phyloP scores from a whole-genome alignment of 2,113 vertebrate species.

The Ceyx cyanopectus region DNA sequence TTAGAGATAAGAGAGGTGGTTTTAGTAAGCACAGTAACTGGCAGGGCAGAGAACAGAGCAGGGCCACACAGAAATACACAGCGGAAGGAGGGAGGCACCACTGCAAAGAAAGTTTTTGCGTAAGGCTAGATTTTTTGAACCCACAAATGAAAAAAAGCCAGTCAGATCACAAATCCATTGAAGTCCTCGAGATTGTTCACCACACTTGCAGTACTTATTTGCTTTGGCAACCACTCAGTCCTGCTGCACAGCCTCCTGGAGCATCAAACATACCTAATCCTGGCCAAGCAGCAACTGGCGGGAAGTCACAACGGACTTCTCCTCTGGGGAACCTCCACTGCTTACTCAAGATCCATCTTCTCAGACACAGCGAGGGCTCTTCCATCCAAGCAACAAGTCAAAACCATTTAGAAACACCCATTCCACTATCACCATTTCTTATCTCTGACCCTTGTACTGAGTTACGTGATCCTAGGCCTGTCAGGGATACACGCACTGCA shows the following conservation, averaged over 20 bases:
- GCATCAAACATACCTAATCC: background rate
- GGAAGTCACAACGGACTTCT: background rate
- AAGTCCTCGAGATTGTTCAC: background rate
- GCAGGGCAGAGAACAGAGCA: background rate
- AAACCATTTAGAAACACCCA: background rate
- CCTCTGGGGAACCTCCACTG: background rate
- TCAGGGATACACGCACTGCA: background rate
- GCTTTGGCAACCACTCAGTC: background rate
- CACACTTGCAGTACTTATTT: background rate
- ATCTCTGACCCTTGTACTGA: background rate
- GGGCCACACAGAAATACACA: background rate
- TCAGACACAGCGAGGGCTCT: background rate
- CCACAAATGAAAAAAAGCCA: background rate
- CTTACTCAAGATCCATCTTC: background rate
- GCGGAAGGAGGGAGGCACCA: background rate
- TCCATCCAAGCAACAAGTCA: background rate
- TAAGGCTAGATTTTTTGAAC: background rate
- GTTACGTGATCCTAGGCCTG: background rate
- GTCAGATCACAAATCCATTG: background rate
- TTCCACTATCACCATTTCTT: background rate
- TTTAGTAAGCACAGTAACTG: background rate
- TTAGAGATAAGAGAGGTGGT: background rate
- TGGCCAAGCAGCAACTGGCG: rapidly evolving
- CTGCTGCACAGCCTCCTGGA: background rate
- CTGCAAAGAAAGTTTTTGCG: background rate